These are phyloP conservation scores for Agonopterix subpropinquella DNA, from an alignment of 2,888 invertebrate genomes.

Conservation along the genomic window DNA sequence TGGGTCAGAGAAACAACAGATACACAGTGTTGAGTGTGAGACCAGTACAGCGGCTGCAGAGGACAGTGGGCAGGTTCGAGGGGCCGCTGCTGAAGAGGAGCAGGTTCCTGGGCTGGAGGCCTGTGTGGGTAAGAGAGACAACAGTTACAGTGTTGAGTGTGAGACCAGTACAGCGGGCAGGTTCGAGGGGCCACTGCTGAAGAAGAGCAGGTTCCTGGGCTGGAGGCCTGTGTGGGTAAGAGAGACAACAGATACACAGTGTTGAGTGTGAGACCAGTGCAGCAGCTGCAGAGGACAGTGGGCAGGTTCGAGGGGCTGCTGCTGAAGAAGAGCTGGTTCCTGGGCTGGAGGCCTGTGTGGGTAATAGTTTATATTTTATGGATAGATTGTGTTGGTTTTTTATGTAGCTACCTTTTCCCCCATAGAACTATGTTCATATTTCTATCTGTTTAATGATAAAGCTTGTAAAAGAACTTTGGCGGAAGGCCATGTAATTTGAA, in stretches of 20 bases:
- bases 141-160: constrained; percentile 67
- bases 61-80: constrained; percentile 76
- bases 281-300: too few species aligned
- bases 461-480: too few species aligned
- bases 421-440: too few species aligned
- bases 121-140: constrained; percentile 70
- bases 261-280: constrained; percentile 77
- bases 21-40: constrained; percentile 71
- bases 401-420: too few species aligned
- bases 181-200: constrained; percentile 79
- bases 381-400: too few species aligned
- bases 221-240: constrained; percentile 79
- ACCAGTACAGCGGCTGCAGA: constrained; percentile 76
- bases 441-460: too few species aligned
- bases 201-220: constrained; percentile 78
- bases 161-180: constrained; percentile 74
- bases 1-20: constrained; percentile 60
- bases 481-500: too few species aligned
- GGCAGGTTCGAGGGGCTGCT: constrained; percentile 79
- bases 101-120: constrained; percentile 79
- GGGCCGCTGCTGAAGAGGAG: constrained; percentile 79
- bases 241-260: constrained; percentile 77
- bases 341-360: constrained; percentile 81
- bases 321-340: constrained; percentile 76
- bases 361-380: constrained; percentile 32